Evolutionary conservation across 2,113 vertebrate species (phyloP), one percentile per base, ranked within the genome.

Genomic region (Alaudala cheleensis): DNA sequence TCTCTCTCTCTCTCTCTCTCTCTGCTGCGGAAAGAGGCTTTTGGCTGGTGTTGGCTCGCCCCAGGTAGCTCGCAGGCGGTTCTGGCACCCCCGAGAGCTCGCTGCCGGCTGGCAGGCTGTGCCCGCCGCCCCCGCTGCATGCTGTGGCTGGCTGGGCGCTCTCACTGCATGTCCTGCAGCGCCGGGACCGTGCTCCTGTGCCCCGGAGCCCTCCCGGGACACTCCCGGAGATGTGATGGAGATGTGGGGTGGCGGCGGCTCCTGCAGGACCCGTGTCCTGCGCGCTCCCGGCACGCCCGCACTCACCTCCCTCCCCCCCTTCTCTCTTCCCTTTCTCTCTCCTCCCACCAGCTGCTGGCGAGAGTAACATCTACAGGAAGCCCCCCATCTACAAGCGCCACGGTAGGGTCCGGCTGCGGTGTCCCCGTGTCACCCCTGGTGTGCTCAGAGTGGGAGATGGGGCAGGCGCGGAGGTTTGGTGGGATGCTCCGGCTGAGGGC

Each of bases 351-450:
- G 98, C 99, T 97, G 98, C 99, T 74, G 99, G 98, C 86, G 99
- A 99, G 90, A 99, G 98, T 95, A 99, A 99, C 98, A 99, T 99
- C 99, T 99, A 99, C 98, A 98, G 99, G 98, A 99, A 99, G 93
- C 99, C 99, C 19, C 99, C 99, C 97, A 99, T 99, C 99, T 99
- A 99, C 98, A 99, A 98, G 97, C 98, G 98, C 97, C 98, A 99
- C 97, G 99, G 99, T 99, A 99, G 0, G 91, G 81, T 73, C 96
- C 70, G 89, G 40, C 10, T 4, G 14, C 77, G 1, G 62, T 4
- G 40, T 25, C 53, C 61, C 78, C 39, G 1, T 47, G 62, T 40
- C 62, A 44, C 54, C 61, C 6, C 19, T 4, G 8, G 19, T 0
- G 2, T 0, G 1, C 10, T 5, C 31, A 14, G 45, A 45, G 33